phyloP scores from a whole-genome alignment of 2,113 vertebrate species.

The Elgaria multicarinata region DNA sequence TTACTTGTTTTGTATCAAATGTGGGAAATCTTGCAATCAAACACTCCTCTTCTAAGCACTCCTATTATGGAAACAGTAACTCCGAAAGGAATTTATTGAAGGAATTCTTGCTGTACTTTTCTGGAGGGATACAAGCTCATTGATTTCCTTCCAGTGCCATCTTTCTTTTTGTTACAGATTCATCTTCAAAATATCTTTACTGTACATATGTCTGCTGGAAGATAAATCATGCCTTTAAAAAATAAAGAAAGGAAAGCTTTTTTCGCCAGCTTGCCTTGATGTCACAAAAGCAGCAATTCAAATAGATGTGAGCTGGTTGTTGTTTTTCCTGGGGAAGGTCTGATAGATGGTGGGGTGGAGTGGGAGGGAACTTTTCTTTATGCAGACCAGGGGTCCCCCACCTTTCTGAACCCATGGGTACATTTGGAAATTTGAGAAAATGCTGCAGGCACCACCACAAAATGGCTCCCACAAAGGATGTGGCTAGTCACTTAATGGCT shows the following conservation, averaged over 20 bases:
- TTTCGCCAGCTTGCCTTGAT: background rate
- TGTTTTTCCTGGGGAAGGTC: background rate
- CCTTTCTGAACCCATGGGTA: background rate
- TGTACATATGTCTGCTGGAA: conserved; percentile 34
- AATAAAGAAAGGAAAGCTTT: too few species aligned
- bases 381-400: too few species aligned
- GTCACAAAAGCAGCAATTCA: conserved; percentile 13
- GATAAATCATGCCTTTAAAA: conserved; percentile 44
- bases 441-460: too few species aligned
- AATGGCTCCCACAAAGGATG: too few species aligned
- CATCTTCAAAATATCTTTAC: conserved; percentile 29
- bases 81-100: conserved; percentile 26
- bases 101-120: conserved; percentile 36
- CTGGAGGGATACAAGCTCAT: conserved; percentile 23
- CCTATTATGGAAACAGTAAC: conserved; percentile 20
- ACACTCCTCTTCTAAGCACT: background rate
- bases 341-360: background rate
- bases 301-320: background rate
- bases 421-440: too few species aligned
- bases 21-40: background rate
- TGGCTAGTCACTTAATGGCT: too few species aligned
- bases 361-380: background rate
- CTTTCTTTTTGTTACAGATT: conserved; percentile 36
- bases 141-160: conserved; percentile 45
- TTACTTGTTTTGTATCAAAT: conserved; percentile 34